Conservation (phyloP, 2,797 vertebrate species). For the Dendrocincla tyrannina region DNA sequence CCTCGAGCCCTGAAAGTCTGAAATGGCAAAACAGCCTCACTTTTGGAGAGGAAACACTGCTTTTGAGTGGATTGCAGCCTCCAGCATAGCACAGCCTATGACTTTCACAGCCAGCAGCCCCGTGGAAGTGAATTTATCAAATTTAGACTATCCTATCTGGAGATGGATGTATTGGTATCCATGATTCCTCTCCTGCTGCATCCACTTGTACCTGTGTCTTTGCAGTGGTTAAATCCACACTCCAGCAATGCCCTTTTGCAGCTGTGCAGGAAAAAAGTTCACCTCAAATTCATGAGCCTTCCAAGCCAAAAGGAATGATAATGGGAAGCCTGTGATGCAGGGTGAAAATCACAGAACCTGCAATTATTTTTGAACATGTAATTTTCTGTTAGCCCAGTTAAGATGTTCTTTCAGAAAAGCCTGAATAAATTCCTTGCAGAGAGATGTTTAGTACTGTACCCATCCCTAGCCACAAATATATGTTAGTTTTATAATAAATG, state of each 20-base stretch:
- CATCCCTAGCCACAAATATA: slow-evolving; percentile 44
- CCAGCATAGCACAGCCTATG: background rate
- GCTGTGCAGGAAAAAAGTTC: slow-evolving; percentile 7
- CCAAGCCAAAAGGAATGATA: slow-evolving; percentile 3
- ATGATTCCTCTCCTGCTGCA: background rate
- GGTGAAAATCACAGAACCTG: slow-evolving; percentile 50
- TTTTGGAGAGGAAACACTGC: background rate
- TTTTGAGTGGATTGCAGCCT: background rate
- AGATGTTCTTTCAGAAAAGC: slow-evolving; percentile 58
- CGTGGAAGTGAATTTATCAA: background rate
- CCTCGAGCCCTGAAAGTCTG: background rate
- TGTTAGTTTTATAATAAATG: slow-evolving; percentile 67
- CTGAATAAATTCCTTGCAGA: slow-evolving; percentile 54
- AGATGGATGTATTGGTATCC: background rate
- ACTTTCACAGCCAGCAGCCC: background rate
- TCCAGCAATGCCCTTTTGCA: background rate
- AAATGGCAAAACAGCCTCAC: background rate
- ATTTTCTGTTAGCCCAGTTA: slow-evolving; percentile 61
- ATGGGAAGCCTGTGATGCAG: slow-evolving; percentile 18
- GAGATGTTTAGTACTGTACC: slow-evolving; percentile 52
- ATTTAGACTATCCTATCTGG: background rate
- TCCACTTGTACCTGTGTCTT: background rate
- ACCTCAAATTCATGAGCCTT: slow-evolving; percentile 23
- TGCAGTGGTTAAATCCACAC: background rate
- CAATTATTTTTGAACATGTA: slow-evolving; percentile 66